These are phyloP conservation scores for Junonia oenone DNA, from an alignment of 2,888 invertebrate species.

Conservation along the genomic window DNA sequence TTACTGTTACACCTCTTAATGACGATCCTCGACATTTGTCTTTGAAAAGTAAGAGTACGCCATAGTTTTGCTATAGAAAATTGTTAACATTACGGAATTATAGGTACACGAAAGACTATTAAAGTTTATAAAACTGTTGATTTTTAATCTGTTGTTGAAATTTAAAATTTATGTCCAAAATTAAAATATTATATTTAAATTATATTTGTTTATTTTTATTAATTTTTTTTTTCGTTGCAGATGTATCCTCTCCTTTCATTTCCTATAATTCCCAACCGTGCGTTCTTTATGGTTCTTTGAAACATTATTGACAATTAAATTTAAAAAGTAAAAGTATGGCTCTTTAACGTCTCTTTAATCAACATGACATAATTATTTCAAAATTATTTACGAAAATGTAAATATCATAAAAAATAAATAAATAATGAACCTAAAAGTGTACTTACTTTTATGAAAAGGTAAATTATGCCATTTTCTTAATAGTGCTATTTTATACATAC, in stretches of 20 bases:
- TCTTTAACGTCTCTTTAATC: neutral
- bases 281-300: no score
- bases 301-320: no score
- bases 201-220: constrained; percentile 3
- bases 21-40: constrained; percentile 39
- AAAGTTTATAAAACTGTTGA: constrained; percentile 2
- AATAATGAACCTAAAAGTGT: neutral
- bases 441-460: no score
- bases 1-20: constrained; percentile 57
- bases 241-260: neutral
- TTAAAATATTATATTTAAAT: constrained; percentile 20
- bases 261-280: neutral
- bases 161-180: constrained; percentile 49
- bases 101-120: no score
- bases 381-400: constrained; percentile 6
- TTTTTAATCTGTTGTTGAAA: constrained; percentile 38
- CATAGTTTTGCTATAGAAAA: no score
- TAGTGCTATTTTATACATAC: no score
- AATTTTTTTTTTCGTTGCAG: constrained; percentile 15
- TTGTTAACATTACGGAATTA: no score
- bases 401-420: neutral
- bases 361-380: constrained; percentile 16
- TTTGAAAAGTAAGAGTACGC: constrained; percentile 11
- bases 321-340: no score
- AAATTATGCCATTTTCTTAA: no score